A percentile compares a stretch with the other conserved stretches of the same genome.
These are phyloP conservation scores for Staurois parvus DNA, from an alignment of 2,797 vertebrate genomes.

Conservation along the genomic window DNA sequence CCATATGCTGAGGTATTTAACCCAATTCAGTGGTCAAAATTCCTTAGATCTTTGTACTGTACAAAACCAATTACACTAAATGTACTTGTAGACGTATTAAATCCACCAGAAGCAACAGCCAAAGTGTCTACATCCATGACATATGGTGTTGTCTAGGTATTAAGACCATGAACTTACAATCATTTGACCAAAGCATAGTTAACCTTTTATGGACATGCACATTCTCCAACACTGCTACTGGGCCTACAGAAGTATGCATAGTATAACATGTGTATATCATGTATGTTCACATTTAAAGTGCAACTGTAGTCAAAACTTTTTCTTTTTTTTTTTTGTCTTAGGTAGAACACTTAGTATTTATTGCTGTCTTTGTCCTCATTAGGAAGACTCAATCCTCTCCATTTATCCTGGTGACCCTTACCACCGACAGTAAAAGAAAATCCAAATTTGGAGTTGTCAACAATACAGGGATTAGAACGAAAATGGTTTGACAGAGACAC, in stretches of 20 bases:
- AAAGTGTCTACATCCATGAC: conserved; percentile 39
- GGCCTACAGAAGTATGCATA: neutral
- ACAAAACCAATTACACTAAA: conserved; percentile 41
- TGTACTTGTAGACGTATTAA: neutral
- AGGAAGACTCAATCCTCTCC: too few relatives aligned
- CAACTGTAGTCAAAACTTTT: too few relatives aligned
- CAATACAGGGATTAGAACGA: too few relatives aligned
- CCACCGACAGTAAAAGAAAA: too few relatives aligned
- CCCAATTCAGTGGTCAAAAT: neutral
- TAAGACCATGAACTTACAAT: conserved; percentile 21
- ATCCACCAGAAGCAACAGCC: conserved; percentile 21
- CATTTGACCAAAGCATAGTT: neutral
- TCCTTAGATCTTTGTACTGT: conserved; percentile 4
- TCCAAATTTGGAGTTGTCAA: too few relatives aligned
- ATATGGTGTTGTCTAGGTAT: conserved; percentile 53
- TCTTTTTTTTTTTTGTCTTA: too few relatives aligned
- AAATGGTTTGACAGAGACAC: too few relatives aligned
- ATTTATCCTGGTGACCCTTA: too few relatives aligned
- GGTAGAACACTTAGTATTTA: too few relatives aligned
- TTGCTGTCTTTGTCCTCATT: too few relatives aligned
- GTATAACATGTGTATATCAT: neutral
- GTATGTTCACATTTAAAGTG: too few relatives aligned
- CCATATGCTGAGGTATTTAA: conserved; percentile 23
- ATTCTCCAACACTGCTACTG: neutral
- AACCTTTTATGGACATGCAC: neutral